A percentile compares a stretch with the other conserved stretches of the same genome.
Evolutionary conservation across 2,797 vertebrate species (phyloP).

Genomic region (Eleutherodactylus coqui): DNA sequence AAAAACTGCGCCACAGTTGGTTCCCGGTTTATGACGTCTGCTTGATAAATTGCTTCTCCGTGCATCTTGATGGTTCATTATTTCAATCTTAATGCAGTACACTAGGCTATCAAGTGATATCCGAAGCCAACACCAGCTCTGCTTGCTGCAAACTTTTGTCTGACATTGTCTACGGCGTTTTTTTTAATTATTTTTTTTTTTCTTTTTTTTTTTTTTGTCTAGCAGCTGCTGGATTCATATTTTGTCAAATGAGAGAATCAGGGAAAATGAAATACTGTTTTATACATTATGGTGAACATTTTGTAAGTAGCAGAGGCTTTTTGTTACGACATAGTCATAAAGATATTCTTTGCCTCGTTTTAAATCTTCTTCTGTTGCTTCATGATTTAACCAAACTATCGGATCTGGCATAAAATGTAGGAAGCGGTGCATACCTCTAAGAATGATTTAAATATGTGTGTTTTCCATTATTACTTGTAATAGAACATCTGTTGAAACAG

Average conservation of each 20-base stretch:
- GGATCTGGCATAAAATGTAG: constrained; percentile 58
- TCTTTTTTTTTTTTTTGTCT: background rate
- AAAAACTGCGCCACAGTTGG: constrained; percentile 52
- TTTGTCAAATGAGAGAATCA: constrained; percentile 44
- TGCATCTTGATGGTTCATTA: constrained; percentile 61
- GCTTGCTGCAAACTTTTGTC: constrained; percentile 52
- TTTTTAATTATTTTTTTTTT: background rate
- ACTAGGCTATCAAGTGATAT: constrained; percentile 49
- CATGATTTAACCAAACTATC: constrained; percentile 55
- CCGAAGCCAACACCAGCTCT: constrained; percentile 40
- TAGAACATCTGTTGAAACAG: constrained; percentile 62
- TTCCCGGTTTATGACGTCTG: constrained; percentile 55
- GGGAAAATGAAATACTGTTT: constrained; percentile 53
- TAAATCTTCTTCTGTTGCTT: constrained; percentile 52
- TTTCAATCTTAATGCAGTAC: constrained; percentile 53
- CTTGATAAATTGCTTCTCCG: constrained; percentile 52
- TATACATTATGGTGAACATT: constrained; percentile 36
- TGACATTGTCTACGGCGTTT: constrained; percentile 30
- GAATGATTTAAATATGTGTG: constrained; percentile 64
- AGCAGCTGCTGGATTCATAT: constrained; percentile 49
- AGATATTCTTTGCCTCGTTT: constrained; percentile 47
- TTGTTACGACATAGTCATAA: constrained; percentile 54
- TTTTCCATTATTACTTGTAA: constrained; percentile 63
- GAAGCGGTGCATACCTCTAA: constrained; percentile 56
- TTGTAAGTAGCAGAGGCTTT: constrained; percentile 47